Evolutionary conservation across 2,888 invertebrate species (phyloP).

Genomic region (Caenorhabditis wallacei): DNA sequence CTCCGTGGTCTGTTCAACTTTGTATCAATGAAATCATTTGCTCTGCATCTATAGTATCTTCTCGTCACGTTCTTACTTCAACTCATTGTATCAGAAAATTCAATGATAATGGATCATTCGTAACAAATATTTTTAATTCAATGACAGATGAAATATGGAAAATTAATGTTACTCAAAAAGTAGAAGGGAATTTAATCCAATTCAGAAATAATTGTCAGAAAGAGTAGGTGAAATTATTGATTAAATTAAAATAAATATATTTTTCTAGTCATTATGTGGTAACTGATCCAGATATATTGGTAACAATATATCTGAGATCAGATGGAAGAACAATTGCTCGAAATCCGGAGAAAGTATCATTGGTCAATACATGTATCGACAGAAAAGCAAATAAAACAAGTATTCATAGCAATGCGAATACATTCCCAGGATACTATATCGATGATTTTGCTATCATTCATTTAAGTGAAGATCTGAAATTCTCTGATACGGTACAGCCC

Average conservation of each 20-base stretch:
- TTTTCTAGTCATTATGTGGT: conserved; percentile 10
- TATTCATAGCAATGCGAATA: background rate
- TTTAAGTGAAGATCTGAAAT: conserved; percentile 24
- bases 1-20: conserved; percentile 24
- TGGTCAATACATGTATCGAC: conserved; percentile 14
- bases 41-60: conserved; percentile 35
- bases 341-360: conserved; percentile 19
- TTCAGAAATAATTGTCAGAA: conserved; percentile 4
- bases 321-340: background rate
- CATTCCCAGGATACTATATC: background rate
- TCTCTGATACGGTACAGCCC: background rate
- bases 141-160: too few relatives aligned
- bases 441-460: conserved; percentile 43
- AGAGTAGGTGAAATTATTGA: background rate
- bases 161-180: background rate
- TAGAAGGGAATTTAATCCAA: background rate
- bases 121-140: too few relatives aligned
- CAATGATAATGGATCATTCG: background rate
- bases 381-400: background rate
- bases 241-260: background rate
- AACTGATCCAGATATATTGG: background rate
- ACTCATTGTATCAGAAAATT: conserved; percentile 23
- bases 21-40: background rate
- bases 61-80: conserved; percentile 31
- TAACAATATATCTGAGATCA: background rate